A percentile compares a stretch with the other conserved stretches of the same genome.
Conservation (phyloP, 2,888 invertebrate genomes). For the Allolobophora icterica region DNA sequence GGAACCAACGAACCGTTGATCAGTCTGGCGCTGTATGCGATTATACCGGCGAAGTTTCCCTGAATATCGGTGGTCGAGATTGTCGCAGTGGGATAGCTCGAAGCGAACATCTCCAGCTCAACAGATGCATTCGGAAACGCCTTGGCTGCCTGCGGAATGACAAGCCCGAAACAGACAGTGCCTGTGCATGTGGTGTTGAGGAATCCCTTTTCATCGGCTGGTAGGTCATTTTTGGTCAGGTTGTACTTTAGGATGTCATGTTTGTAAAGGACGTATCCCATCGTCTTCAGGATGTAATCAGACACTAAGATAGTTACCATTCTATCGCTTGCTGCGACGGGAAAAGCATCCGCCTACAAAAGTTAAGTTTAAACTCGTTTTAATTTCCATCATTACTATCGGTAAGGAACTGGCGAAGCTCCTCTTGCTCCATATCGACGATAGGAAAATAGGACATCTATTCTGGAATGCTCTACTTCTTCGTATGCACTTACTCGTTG, state of each 20-base stretch:
- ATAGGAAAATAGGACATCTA: too few species aligned
- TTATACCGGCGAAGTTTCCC: constrained; percentile 5
- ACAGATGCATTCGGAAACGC: constrained; percentile 23
- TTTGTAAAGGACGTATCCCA: constrained; percentile 76
- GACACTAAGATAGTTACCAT: constrained; percentile 33
- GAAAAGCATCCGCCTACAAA: constrained; percentile 29
- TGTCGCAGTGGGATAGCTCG: background rate
- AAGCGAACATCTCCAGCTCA: constrained; percentile 27
- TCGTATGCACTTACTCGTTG: background rate
- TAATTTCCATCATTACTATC: background rate
- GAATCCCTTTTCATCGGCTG: background rate
- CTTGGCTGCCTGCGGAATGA: background rate
- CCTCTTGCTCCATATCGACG: too few species aligned
- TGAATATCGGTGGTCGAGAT: background rate
- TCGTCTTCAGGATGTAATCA: constrained; percentile 36
- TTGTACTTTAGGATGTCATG: constrained; percentile 27
- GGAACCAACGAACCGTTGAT: background rate
- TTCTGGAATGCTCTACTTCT: background rate
- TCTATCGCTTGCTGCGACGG: background rate
- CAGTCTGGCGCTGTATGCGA: constrained; percentile 5
- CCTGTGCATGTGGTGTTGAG: constrained; percentile 22
- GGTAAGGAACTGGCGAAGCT: background rate
- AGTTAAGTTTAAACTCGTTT: background rate
- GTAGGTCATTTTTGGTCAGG: constrained; percentile 18
- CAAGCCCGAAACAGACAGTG: background rate